Evolutionary conservation across 2,113 vertebrate genomes (phyloP), one percentile per base, ranked within the genome.

Genomic region (Spermophilus dauricus): DNA sequence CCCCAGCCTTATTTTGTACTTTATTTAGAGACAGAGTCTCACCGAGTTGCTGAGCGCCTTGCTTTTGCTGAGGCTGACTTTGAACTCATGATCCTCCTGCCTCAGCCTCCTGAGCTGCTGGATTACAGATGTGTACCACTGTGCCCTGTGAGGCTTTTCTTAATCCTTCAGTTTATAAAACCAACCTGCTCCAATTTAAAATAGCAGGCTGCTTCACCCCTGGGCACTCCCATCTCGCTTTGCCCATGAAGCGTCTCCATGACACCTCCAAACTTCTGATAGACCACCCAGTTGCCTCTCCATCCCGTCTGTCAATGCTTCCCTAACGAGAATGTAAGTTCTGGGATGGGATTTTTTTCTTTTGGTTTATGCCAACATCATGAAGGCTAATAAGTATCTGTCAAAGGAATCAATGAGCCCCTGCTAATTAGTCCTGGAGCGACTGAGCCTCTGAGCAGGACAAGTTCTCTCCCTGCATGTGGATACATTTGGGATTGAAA

Each of bases 131-230:
- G 51, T 53, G 51, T 14, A 4, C 51, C 51, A 53, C 51, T 14
- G 51, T 16, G 56, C 56, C 56, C 24, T 8, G 24, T 1, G 61
- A 81, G 65, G 39, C 58, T 30, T 88, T 88, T 37, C 42, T n/a
- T 83, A 78, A 85, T 34, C 87, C 56, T 28, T 78, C 78, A 75
- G 34, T 85, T 94, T 91, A 39, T n/a, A 81, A 81, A 32, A 70
- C 22, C 18, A 51, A 39, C 34, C 48, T 34, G 7, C 18, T 81
- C 8, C 42, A n/a, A 80, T 56, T 53, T 61, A 77, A 88, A 96
- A 83, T 1, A 83, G 61, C 12, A 75, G 65, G 14, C 37, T 45
- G 26, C 65, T 73, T 84, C 77, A 58, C 56, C 70, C 84, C 26
- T 51, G 56, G 17, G 17, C 10, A 75, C 16, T 30, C 37, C 69